Evolutionary conservation across 1,140 invertebrate species (phyloP), one percentile per base, ranked within the genome.

Genomic region (Tigriopus japonicus): DNA sequence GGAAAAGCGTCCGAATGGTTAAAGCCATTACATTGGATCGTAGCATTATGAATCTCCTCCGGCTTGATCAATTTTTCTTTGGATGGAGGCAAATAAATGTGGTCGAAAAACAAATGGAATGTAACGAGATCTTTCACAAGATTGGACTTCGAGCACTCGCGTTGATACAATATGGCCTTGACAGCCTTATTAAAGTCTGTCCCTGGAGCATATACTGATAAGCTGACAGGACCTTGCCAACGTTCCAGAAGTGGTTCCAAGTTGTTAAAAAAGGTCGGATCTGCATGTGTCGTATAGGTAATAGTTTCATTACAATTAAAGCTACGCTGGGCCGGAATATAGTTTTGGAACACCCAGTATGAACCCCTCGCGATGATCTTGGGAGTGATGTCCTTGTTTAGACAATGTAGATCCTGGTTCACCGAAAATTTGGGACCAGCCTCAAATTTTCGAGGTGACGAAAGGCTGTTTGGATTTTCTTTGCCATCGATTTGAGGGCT

Each of bases 251-350:
- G 72, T 40, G 86, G 85, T 68, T 83, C 80, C 54, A 91, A 74
- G 73, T 94, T 92, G 69, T 91, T 86, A 65, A 93, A 76, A 73
- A 90, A 91, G 56, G 87, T 88, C 69, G 82, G 89, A 67, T 89
- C 87, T 1, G 85, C 87, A 69, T 93, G 89, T 9, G 89, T 93
- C 0, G 88, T 91, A 67, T 92, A 90, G 0, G 90, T 94, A 41
- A 94, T 78, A 62, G 80, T 83, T 70, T 89, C 86, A 71, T 87
- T 83, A 69, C 86, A 90, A 19, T 67, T 63, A 65, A 73, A 74
- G 45, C 64, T 61, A 23, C 69, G 61, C 3, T 64, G 62, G 62
- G 76, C 76, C 10, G 45, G 45, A 55, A 91, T 78, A 69, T 88
- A 92, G 73, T 91, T 89, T 70, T 88, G 85, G 10, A 93, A 73